These are phyloP conservation scores for Electrona antarctica DNA, from an alignment of 2,113 vertebrate genomes.

Conservation along the genomic window DNA sequence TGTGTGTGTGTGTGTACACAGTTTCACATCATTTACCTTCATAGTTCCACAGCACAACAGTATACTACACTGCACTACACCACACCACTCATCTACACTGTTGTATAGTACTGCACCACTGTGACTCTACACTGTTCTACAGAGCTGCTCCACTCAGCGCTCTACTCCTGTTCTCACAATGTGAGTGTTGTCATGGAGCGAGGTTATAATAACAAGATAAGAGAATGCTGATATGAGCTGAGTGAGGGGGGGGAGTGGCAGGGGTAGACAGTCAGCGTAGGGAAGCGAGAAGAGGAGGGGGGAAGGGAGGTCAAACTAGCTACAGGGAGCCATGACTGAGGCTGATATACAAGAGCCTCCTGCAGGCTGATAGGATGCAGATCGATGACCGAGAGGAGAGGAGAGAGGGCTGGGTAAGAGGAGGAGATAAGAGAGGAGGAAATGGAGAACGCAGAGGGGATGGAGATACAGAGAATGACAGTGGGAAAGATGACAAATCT, in stretches of 20 bases:
- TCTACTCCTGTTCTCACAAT: slow-evolving; percentile 54
- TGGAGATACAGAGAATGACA: background rate
- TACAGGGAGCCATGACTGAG: slow-evolving; percentile 46
- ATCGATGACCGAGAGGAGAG: slow-evolving; percentile 39
- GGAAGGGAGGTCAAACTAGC: slow-evolving; percentile 28
- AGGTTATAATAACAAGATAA: slow-evolving; percentile 82
- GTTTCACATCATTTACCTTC: too few relatives aligned
- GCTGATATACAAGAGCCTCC: slow-evolving; percentile 45
- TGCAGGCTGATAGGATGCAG: slow-evolving; percentile 44
- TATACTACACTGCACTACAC: too few relatives aligned
- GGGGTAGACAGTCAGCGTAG: slow-evolving; percentile 1
- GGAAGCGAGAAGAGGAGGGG: slow-evolving; percentile 24
- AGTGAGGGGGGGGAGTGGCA: slow-evolving; percentile 28
- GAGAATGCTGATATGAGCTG: slow-evolving; percentile 56
- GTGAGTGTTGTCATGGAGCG: slow-evolving; percentile 67
- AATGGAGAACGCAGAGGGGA: background rate
- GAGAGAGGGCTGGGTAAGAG: slow-evolving; percentile 33
- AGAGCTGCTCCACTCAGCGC: slow-evolving; percentile 11
- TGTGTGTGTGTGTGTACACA: too few relatives aligned
- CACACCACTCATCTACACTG: background rate
- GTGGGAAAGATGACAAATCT: background rate
- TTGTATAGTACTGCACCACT: slow-evolving; percentile 65
- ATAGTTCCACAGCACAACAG: too few relatives aligned
- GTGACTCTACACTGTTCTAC: slow-evolving; percentile 56
- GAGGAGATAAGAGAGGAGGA: slow-evolving; percentile 25